Evolutionary conservation across 2,797 vertebrate genomes (phyloP).

Genomic region (Ceryle rudis): DNA sequence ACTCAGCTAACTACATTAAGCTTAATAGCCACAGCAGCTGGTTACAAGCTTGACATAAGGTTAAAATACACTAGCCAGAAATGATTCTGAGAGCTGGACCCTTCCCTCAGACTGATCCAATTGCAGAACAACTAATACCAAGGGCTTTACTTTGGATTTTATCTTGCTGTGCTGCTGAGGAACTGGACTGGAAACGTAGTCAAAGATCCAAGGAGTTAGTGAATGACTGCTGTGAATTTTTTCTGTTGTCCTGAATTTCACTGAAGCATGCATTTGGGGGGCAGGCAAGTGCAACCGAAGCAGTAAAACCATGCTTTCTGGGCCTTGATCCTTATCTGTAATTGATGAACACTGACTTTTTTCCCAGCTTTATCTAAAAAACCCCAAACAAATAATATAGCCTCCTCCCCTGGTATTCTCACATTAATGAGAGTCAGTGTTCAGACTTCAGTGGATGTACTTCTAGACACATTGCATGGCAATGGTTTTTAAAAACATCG

Average conservation of each 20-base stretch:
- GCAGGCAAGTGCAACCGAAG: not conserved
- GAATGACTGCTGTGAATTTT: not conserved
- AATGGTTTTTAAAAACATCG: not conserved
- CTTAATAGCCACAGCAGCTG: conserved; percentile 37
- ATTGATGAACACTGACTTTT: not conserved
- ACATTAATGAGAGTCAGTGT: not conserved
- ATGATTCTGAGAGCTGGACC: not conserved
- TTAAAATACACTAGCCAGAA: conserved; percentile 7
- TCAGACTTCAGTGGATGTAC: not conserved
- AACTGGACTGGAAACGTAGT: not conserved
- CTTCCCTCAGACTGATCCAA: not conserved
- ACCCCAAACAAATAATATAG: not conserved
- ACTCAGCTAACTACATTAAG: conserved; percentile 66
- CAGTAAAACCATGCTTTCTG: not conserved
- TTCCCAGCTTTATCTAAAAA: not conserved
- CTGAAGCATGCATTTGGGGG: not conserved
- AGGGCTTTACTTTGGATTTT: not conserved
- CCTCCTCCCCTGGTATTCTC: not conserved
- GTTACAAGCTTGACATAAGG: conserved; percentile 3
- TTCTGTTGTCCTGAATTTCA: not conserved
- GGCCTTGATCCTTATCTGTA: not conserved
- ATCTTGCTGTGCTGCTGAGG: not conserved
- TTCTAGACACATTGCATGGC: not conserved
- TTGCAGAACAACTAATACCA: not conserved
- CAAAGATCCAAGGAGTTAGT: not conserved